Conservation (phyloP, 2,888 invertebrate genomes). For the Aphelenchoides bicaudatus region DNA sequence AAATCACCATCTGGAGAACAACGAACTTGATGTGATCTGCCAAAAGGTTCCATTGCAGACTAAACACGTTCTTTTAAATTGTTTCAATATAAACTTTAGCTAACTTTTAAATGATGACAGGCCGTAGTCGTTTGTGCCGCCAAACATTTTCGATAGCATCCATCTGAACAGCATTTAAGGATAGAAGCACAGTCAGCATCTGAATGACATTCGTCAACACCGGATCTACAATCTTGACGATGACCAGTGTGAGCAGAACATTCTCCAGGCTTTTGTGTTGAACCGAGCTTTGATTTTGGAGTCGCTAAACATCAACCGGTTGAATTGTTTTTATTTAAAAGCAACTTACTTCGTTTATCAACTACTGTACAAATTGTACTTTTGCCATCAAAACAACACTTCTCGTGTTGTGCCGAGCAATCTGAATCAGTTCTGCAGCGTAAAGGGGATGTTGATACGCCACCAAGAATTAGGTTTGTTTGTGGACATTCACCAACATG, state of each 20-base stretch:
- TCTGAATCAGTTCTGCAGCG: constrained; percentile 31
- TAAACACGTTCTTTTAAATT: not conserved
- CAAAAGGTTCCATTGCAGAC: constrained; percentile 43
- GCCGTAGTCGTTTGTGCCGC: constrained; percentile 38
- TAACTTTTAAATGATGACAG: constrained; percentile 45
- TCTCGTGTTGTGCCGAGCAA: constrained; percentile 22
- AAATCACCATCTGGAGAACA: constrained; percentile 46
- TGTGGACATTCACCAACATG: constrained; percentile 39
- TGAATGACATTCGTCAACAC: constrained; percentile 22
- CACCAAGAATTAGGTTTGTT: constrained; percentile 26
- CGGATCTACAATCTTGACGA: constrained; percentile 28
- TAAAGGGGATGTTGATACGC: constrained; percentile 19
- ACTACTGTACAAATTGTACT: constrained; percentile 21
- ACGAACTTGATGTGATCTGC: constrained; percentile 36
- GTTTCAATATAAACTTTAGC: not conserved
- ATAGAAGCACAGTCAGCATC: constrained; percentile 48
- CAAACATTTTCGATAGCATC: constrained; percentile 45
- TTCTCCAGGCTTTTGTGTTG: constrained; percentile 21
- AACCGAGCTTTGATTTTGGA: constrained; percentile 4
- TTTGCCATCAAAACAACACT: constrained; percentile 33
- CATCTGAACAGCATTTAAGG: constrained; percentile 55
- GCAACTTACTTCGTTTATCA: not conserved
- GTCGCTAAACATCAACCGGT: no score
- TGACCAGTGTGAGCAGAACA: constrained; percentile 7
- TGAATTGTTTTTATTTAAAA: no score